Conservation (phyloP, 2,797 vertebrate genomes). For the Pelodytes ibericus region DNA sequence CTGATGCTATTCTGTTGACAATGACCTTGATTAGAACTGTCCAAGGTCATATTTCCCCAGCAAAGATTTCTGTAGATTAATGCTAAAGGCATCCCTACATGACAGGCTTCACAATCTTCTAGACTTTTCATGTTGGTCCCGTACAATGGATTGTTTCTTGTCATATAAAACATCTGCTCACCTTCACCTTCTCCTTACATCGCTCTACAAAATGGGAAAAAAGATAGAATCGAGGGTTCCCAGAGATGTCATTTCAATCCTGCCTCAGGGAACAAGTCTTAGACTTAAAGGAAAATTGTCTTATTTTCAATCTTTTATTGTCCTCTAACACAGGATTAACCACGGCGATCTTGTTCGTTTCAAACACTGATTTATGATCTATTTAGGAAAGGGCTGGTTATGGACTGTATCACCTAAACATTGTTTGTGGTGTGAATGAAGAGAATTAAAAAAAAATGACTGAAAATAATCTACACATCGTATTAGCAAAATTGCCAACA, state of each 20-base stretch:
- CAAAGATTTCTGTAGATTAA: neutral
- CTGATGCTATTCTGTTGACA: neutral
- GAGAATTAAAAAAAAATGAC: no score
- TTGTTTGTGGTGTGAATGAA: no score
- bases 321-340: no score
- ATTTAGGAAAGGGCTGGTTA: no score
- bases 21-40: neutral
- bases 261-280: neutral
- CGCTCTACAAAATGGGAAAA: neutral
- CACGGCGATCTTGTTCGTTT: no score
- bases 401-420: no score
- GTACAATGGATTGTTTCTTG: constrained; percentile 5
- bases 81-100: neutral
- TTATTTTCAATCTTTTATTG: no score
- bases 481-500: no score
- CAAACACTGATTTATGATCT: no score
- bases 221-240: neutral
- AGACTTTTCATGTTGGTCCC: neutral
- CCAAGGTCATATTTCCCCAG: neutral
- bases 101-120: neutral
- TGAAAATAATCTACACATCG: no score
- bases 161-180: constrained; percentile 6
- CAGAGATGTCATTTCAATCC: neutral
- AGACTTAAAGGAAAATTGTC: neutral
- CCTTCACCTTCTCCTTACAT: constrained; percentile 1